Conservation (phyloP, 2,113 vertebrate species). For the Poecilia latipinna region DNA sequence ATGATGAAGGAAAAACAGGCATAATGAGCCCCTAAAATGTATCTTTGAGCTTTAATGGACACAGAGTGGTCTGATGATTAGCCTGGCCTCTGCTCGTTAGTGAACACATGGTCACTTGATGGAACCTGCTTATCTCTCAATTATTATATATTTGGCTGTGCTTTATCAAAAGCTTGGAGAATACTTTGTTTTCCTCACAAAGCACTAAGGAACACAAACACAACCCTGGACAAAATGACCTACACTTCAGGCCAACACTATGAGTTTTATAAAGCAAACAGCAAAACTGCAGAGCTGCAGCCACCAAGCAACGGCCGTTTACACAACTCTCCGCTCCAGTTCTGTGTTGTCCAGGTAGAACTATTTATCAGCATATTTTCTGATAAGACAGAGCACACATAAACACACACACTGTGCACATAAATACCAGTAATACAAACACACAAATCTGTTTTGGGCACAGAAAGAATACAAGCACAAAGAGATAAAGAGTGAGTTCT, state of each 20-base stretch:
- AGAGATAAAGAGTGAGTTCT: slow-evolving; percentile 4
- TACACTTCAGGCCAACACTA: slow-evolving; percentile 22
- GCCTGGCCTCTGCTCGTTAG: slow-evolving; percentile 41
- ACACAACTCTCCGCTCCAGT: slow-evolving; percentile 43
- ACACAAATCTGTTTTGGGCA: slow-evolving; percentile 21
- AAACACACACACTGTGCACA: slow-evolving; percentile 39
- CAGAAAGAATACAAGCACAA: slow-evolving; percentile 11
- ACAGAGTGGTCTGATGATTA: slow-evolving; percentile 66
- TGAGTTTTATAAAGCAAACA: slow-evolving; percentile 51
- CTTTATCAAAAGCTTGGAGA: slow-evolving; percentile 28
- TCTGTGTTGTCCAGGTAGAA: slow-evolving; percentile 53
- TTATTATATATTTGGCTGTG: slow-evolving; percentile 25
- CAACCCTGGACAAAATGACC: slow-evolving; percentile 12
- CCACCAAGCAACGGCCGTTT: slow-evolving; percentile 59
- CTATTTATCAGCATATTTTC: slow-evolving; percentile 61
- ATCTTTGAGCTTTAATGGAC: slow-evolving; percentile 64
- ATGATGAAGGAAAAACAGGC: slow-evolving; percentile 43
- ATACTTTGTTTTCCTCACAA: not conserved
- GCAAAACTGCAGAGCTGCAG: slow-evolving; percentile 44
- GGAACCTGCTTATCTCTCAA: slow-evolving; percentile 40
- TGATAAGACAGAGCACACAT: slow-evolving; percentile 46
- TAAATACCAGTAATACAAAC: slow-evolving; percentile 42
- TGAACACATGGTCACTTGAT: slow-evolving; percentile 32
- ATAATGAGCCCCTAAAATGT: slow-evolving; percentile 56
- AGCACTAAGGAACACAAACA: slow-evolving; percentile 18